phyloP scores from a whole-genome alignment of 2,113 vertebrate genomes.

The Hippocampus comes region DNA sequence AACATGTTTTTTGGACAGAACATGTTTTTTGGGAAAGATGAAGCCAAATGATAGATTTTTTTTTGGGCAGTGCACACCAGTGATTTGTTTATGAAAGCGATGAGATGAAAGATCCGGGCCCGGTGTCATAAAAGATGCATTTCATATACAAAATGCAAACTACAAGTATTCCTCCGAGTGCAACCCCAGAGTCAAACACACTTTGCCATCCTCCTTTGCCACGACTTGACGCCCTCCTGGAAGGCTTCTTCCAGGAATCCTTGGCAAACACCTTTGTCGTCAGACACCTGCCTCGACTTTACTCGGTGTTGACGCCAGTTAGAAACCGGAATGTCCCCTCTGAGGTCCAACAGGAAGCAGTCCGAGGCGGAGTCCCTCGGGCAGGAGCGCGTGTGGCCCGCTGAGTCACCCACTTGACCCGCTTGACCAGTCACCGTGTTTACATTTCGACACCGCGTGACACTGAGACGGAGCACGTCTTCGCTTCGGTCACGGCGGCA shows the following conservation, averaged over 20 bases:
- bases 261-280: background rate
- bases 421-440: conserved; percentile 34
- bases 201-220: too few species aligned
- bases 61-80: background rate
- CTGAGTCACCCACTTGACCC: conserved; percentile 44
- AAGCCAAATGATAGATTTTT: background rate
- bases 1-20: too few species aligned
- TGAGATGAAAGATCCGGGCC: background rate
- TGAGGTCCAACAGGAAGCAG: conserved; percentile 21
- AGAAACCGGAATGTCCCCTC: background rate
- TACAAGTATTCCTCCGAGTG: too few species aligned
- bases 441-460: conserved; percentile 57
- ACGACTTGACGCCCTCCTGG: too few species aligned
- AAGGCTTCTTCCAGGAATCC: too few species aligned
- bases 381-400: conserved; percentile 37
- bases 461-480: conserved; percentile 21
- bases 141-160: too few species aligned
- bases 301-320: background rate
- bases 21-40: background rate
- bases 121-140: too few species aligned
- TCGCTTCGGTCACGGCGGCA: conserved; percentile 22
- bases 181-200: too few species aligned
- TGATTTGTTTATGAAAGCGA: background rate
- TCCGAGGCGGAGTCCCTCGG: conserved; percentile 44
- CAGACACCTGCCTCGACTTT: background rate